A percentile compares a stretch with the other conserved stretches of the same genome.
Evolutionary conservation across 1,140 invertebrate species (phyloP).

Genomic region (Mamestra configurata): DNA sequence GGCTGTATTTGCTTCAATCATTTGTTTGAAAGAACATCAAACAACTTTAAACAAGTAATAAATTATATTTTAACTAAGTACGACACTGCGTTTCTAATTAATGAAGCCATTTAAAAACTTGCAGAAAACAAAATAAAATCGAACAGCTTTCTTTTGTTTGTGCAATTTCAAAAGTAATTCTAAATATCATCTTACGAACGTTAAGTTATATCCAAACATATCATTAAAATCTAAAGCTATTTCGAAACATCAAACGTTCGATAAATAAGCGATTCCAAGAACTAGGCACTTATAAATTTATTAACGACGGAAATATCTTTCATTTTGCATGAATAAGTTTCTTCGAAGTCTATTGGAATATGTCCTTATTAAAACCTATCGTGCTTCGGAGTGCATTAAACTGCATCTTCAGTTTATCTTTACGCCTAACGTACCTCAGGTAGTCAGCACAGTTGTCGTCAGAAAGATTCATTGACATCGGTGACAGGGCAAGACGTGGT

Average conservation of each 20-base stretch:
- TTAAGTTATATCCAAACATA: background rate
- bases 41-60: too few species aligned
- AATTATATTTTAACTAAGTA: too few species aligned
- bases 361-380: conserved; percentile 5
- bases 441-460: too few species aligned
- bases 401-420: too few species aligned
- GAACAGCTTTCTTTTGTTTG: background rate
- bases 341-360: background rate
- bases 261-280: background rate
- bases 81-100: too few species aligned
- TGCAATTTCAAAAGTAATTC: background rate
- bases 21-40: background rate
- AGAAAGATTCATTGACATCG: too few species aligned
- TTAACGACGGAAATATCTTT: conserved; percentile 2
- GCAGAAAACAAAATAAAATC: background rate
- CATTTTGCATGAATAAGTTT: conserved; percentile 7
- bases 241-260: background rate
- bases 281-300: background rate
- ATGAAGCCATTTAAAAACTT: too few species aligned
- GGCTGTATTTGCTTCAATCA: background rate
- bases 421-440: too few species aligned
- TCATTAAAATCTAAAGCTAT: background rate
- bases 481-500: too few species aligned
- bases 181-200: background rate
- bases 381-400: background rate